Base-by-base conservation (phyloP, 2,888 invertebrate genomes). In the Sinelater perroti region DNA sequence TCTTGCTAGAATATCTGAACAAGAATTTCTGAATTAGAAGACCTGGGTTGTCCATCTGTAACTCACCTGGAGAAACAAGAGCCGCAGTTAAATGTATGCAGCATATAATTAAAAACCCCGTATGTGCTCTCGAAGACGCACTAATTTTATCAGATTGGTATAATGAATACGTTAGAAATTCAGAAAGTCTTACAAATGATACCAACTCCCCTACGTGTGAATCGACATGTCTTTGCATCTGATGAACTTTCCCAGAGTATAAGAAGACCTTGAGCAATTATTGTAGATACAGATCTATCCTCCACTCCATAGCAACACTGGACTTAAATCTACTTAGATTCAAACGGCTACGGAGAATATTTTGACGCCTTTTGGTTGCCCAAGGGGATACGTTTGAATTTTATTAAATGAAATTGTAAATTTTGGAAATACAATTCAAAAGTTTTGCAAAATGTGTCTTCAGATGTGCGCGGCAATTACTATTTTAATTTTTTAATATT, bases 161-260 rank as follows among this genome's bases (percentile, higher is more conserved):
- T 38, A 24, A 49, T 49, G 49, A 36, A 49, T 24, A 35, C 35
- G n/a, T n/a, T 20, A 10, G 6, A 49, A 11, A 6, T 49, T 20
- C 36, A 11, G 6, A 7, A 10, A n/a, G 10, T 3, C 13, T 11
- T 50, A 7, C 14, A 50, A 11, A 21, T 11, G 7, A 50, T 50
- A 1, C 50, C n/a, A n/a, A n/a, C n/a, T n/a, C n/a, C 14, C 5
- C 4, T 13, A 30, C 38, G 13, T 40, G 40, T 21, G 13, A 30
- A 4, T 26, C 36, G 14, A 13, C 2, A 16, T 50, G 50, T 50
- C n/a, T 50, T 8, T 51, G 51, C n/a, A n/a, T n/a, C n/a, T n/a
- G 40, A 13, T 14, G 18, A 20, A 31, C 18, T 51, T 7, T 42
- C 51, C 1, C 30, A 16, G 20, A 5, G 14, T 3, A 28, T 31